These are phyloP conservation scores for Pogonognathellus flavescens DNA, from an alignment of 1,140 invertebrate species.

Conservation along the genomic window DNA sequence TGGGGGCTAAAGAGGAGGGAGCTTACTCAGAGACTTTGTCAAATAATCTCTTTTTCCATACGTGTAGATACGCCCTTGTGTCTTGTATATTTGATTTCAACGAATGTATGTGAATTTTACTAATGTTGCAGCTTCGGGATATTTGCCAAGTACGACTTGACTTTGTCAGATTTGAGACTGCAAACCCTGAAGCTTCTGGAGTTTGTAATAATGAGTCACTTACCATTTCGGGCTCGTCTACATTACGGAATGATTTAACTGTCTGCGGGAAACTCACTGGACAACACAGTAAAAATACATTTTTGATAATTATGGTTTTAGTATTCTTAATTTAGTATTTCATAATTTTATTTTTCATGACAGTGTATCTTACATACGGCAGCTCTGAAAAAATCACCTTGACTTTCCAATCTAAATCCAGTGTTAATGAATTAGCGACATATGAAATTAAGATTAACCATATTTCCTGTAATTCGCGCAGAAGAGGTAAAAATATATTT, in stretches of 20 bases:
- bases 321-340: too few relatives aligned
- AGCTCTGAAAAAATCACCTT: slow-evolving; percentile 42
- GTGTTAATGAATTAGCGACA: not conserved
- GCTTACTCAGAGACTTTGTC: too few relatives aligned
- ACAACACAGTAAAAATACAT: slow-evolving; percentile 35
- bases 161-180: slow-evolving; percentile 38
- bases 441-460: slow-evolving; percentile 47
- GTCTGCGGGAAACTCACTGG: slow-evolving; percentile 48
- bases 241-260: not conserved
- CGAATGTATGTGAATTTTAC: too few relatives aligned
- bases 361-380: slow-evolving; percentile 56
- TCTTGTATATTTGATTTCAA: too few relatives aligned
- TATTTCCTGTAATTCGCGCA: slow-evolving; percentile 40
- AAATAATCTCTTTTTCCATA: too few relatives aligned
- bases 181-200: slow-evolving; percentile 10
- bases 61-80: too few relatives aligned
- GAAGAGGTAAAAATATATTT: slow-evolving; percentile 32
- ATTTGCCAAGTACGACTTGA: slow-evolving; percentile 54
- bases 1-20: too few relatives aligned
- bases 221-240: slow-evolving; percentile 33
- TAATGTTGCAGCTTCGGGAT: not conserved
- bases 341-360: not conserved
- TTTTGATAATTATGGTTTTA: too few relatives aligned
- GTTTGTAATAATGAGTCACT: slow-evolving; percentile 29
- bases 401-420: not conserved